Conservation (phyloP, 1,140 invertebrate genomes). For the Propsilocerus akamusi region DNA sequence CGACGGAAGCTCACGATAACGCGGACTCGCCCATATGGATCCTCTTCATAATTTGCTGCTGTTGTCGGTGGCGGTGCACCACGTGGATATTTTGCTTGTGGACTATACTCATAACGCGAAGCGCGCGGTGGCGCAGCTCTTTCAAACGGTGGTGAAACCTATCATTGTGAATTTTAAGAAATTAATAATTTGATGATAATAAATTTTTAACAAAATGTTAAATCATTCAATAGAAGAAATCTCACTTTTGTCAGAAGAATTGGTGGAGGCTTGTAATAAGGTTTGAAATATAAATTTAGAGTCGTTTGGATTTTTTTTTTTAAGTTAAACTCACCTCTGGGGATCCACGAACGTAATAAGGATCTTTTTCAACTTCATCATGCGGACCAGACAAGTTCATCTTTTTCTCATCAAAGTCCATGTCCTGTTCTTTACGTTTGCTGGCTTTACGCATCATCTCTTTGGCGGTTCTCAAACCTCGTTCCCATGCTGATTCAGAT, state of each 20-base stretch:
- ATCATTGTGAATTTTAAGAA: background rate
- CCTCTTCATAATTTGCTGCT: conserved; percentile 17
- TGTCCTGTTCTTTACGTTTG: conserved; percentile 84
- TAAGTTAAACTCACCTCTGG: conserved; percentile 5
- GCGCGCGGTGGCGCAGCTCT: conserved; percentile 7
- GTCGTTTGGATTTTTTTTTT: no score
- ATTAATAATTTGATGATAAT: background rate
- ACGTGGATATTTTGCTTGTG: conserved; percentile 15
- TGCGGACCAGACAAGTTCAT: conserved; percentile 58
- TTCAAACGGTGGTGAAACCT: conserved; percentile 6
- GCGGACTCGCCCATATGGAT: conserved; percentile 18
- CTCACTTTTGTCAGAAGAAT: no score
- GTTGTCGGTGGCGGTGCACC: conserved; percentile 8
- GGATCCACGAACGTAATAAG: conserved; percentile 40
- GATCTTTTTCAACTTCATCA: conserved; percentile 79
- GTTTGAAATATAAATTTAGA: no score
- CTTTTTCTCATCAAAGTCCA: conserved; percentile 93
- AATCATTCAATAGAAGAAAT: background rate
- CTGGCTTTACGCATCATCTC: conserved; percentile 83
- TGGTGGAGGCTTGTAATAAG: no score
- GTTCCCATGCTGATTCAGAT: conserved; percentile 81
- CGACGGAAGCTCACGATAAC: conserved; percentile 20
- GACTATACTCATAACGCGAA: conserved; percentile 12
- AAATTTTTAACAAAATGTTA: background rate
- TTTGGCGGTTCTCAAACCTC: conserved; percentile 71